These are phyloP conservation scores for Arion vulgaris DNA, from an alignment of 1,140 invertebrate genomes.

Conservation along the genomic window DNA sequence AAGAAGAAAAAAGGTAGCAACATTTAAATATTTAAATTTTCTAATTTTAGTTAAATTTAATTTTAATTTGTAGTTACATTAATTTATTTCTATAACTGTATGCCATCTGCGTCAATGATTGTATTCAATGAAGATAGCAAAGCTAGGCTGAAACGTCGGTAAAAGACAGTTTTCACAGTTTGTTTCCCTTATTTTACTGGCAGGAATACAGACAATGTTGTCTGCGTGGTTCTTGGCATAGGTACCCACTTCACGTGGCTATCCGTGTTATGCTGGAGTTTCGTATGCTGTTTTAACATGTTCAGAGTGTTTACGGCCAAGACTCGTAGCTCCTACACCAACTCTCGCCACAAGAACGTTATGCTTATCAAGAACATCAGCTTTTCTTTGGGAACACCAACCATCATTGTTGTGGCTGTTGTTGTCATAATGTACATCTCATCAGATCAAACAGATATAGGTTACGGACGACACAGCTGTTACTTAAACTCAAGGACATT, in stretches of 20 bases:
- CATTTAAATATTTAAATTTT: too few relatives aligned
- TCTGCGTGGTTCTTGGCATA: slow-evolving; percentile 8
- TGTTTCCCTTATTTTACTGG: not conserved
- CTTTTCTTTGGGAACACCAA: not conserved
- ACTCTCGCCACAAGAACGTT: not conserved
- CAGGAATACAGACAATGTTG: not conserved
- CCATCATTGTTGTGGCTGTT: not conserved
- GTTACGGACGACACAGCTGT: not conserved
- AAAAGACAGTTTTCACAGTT: not conserved
- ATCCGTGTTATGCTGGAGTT: slow-evolving; percentile 19
- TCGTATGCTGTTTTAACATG: slow-evolving; percentile 30
- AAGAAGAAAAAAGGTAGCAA: too few relatives aligned
- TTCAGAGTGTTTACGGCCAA: slow-evolving; percentile 23
- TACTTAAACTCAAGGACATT: not conserved
- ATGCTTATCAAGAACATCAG: not conserved
- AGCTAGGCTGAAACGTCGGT: not conserved
- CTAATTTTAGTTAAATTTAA: too few relatives aligned
- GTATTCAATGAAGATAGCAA: too few relatives aligned
- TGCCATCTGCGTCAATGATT: too few relatives aligned
- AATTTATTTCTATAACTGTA: too few relatives aligned
- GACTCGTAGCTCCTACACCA: not conserved
- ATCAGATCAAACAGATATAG: not conserved
- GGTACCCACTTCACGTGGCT: slow-evolving; percentile 28
- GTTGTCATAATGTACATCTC: not conserved
- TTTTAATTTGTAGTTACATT: too few relatives aligned